Percentiles rank a stretch among this genome's conserved stretches.
phyloP scores from a whole-genome alignment of 1,140 invertebrate genomes.

The Helicoverpa zea region DNA sequence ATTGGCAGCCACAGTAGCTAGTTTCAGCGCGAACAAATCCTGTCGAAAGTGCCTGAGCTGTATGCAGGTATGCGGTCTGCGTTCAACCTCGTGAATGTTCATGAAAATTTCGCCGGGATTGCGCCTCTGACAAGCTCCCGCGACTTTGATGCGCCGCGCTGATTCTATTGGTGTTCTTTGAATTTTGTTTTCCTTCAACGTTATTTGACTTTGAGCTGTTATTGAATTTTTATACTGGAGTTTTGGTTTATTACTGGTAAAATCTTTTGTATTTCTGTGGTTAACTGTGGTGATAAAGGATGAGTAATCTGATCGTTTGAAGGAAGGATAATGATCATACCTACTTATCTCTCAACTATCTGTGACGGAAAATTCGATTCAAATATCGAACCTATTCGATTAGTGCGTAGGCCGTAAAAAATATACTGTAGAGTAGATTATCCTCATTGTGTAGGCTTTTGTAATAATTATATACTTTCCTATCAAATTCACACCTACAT shows the following conservation, averaged over 20 bases:
- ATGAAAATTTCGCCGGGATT: slow-evolving; percentile 38
- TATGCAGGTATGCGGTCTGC: slow-evolving; percentile 35
- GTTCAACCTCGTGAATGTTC: slow-evolving; percentile 28
- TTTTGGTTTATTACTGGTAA: background rate
- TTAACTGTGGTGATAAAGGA: too few species aligned
- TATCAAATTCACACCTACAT: too few species aligned
- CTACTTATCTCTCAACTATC: too few species aligned
- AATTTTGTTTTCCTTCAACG: slow-evolving; percentile 15
- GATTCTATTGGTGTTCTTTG: slow-evolving; percentile 12
- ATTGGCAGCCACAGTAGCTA: slow-evolving; percentile 24
- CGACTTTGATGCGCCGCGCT: slow-evolving; percentile 13
- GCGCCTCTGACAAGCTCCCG: slow-evolving; percentile 12
- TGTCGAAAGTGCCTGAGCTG: slow-evolving; percentile 31
- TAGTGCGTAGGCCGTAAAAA: too few species aligned
- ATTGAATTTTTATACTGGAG: background rate
- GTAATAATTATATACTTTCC: too few species aligned
- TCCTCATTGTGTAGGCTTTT: too few species aligned
- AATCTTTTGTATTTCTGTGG: too few species aligned
- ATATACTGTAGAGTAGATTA: too few species aligned
- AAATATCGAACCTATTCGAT: too few species aligned
- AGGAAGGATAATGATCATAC: too few species aligned
- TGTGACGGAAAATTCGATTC: too few species aligned
- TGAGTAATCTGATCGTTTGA: too few species aligned
- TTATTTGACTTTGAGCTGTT: slow-evolving; percentile 8
- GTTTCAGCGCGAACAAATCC: slow-evolving; percentile 33